phyloP scores from a whole-genome alignment of 1,140 invertebrate genomes.

The Drosophila lacteicornis region DNA sequence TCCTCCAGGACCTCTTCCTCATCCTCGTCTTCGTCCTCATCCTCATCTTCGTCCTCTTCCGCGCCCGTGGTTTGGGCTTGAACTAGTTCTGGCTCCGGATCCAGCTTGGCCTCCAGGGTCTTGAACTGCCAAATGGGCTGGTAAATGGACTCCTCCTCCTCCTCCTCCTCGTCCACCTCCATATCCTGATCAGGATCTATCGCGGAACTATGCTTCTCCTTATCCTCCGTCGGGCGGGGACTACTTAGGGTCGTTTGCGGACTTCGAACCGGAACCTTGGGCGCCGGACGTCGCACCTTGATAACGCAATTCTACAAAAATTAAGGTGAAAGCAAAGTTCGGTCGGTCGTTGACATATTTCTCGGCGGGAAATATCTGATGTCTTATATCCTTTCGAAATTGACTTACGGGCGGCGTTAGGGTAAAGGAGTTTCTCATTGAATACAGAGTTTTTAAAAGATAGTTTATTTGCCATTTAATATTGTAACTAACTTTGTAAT shows the following conservation, averaged over 20 bases:
- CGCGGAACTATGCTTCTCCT: not conserved
- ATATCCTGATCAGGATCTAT: not conserved
- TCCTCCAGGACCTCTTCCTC: constrained; percentile 29
- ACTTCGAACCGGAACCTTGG: constrained; percentile 73
- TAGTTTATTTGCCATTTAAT: not conserved
- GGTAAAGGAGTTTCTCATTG: not conserved
- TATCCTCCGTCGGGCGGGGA: constrained; percentile 15
- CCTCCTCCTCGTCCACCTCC: constrained; percentile 30
- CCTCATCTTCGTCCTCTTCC: constrained; percentile 53
- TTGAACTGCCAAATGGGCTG: constrained; percentile 84
- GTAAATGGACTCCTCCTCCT: constrained; percentile 79
- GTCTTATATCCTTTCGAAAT: not conserved
- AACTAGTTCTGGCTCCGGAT: constrained; percentile 30
- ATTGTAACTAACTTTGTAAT: not conserved
- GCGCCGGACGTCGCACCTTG: constrained; percentile 71
- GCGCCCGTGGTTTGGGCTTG: not conserved
- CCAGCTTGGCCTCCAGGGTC: constrained; percentile 58
- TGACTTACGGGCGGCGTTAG: not conserved
- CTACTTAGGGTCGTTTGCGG: constrained; percentile 60
- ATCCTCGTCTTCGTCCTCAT: constrained; percentile 42
- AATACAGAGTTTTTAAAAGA: too few species aligned
- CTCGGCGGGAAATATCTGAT: too few species aligned
- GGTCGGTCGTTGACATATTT: not conserved
- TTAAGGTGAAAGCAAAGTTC: constrained; percentile 17
- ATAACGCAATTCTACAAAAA: constrained; percentile 62